Conservation (phyloP, 2,888 invertebrate species). For the Calliphora vomitoria region DNA sequence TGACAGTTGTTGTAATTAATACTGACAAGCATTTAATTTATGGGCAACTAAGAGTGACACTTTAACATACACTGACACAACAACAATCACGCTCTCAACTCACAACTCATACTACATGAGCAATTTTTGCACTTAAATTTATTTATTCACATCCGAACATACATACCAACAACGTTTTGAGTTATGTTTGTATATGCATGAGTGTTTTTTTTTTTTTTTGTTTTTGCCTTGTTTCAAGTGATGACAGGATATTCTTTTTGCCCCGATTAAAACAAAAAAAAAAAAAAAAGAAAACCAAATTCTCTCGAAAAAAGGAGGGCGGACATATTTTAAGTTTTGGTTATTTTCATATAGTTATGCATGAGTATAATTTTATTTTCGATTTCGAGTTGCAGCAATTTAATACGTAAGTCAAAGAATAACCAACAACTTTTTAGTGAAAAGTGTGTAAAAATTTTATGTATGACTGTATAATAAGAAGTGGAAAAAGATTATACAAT, state of each 20-base stretch:
- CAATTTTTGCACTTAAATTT: conserved; percentile 22
- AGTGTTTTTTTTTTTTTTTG: background rate
- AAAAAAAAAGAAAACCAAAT: conserved; percentile 7
- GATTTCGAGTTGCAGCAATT: conserved; percentile 53
- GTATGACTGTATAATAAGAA: conserved; percentile 58
- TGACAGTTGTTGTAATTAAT: conserved; percentile 78
- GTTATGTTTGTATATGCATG: conserved; percentile 5
- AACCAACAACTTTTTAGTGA: background rate
- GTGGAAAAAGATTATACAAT: conserved; percentile 77
- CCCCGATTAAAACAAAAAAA: background rate
- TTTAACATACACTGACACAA: conserved; percentile 63
- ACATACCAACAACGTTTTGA: conserved; percentile 49
- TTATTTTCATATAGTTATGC: conserved; percentile 2
- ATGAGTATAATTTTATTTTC: conserved; percentile 47
- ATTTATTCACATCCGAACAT: background rate
- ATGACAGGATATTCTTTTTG: conserved; percentile 69
- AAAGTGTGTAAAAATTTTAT: conserved; percentile 63
- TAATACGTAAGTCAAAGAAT: conserved; percentile 13
- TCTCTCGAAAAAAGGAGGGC: conserved; percentile 60
- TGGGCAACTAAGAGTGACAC: conserved; percentile 74
- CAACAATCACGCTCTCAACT: conserved; percentile 5
- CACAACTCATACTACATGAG: background rate
- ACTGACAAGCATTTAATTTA: conserved; percentile 78
- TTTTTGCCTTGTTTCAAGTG: conserved; percentile 53
- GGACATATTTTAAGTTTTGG: conserved; percentile 66